Evolutionary conservation across 2,113 vertebrate species (phyloP).

Genomic region (Coracopsis vasa): DNA sequence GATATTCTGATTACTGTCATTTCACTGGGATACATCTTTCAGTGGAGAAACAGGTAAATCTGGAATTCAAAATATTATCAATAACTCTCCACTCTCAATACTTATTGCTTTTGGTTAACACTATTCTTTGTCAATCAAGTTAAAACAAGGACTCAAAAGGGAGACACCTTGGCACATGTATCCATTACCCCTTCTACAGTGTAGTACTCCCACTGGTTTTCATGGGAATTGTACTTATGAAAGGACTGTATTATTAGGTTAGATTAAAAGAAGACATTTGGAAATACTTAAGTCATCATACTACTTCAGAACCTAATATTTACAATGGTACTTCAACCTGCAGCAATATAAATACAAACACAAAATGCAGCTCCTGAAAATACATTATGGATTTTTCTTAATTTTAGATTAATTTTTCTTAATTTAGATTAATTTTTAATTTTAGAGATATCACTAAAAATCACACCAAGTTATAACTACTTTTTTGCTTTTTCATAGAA

Average conservation of each 20-base stretch:
- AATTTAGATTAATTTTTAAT: too few relatives aligned
- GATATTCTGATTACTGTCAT: background rate
- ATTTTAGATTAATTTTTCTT: too few relatives aligned
- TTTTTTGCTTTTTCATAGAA: background rate
- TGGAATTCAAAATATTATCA: background rate
- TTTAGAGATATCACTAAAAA: background rate
- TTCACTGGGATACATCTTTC: background rate
- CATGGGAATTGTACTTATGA: background rate
- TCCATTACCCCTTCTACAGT: background rate
- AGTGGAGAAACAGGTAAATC: background rate
- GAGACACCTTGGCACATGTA: background rate
- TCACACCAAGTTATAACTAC: background rate
- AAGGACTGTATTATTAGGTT: background rate
- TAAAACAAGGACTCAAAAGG: background rate
- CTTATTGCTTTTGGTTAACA: background rate
- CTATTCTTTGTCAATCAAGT: background rate
- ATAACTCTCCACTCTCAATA: background rate
- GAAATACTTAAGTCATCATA: conserved; percentile 12
- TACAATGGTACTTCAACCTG: background rate
- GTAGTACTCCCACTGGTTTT: background rate
- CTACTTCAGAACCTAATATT: background rate
- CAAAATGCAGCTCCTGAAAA: background rate
- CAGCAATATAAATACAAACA: background rate
- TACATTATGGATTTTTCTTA: background rate
- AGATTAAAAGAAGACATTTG: conserved; percentile 2